Base-by-base conservation (phyloP, 2,113 vertebrate species). In the Neolamprologus longior region DNA sequence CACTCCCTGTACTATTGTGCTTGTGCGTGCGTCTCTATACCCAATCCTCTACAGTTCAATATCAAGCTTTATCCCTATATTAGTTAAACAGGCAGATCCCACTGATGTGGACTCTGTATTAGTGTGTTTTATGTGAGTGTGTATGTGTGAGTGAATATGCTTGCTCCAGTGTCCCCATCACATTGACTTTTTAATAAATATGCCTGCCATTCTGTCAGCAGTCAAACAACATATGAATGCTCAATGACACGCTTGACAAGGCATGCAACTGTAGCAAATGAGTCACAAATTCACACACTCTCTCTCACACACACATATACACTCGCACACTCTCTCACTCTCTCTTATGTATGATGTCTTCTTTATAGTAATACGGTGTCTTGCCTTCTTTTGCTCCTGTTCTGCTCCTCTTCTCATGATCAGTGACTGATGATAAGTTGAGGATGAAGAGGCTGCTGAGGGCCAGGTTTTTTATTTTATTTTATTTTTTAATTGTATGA, bases 221-320 rank as follows among this genome's bases (percentile, higher is more conserved):
- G 89, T 92, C 90, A 92, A 93, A 92, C 93, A 94, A 94, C 90
- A 90, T 93, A 90, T 94, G 94, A 95, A 93, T 91, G 93, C 90
- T 96, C 94, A 93, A 91, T 96, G 94, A 95, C 93, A 93, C 63
- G 89, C 89, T 93, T 96, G 94, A 95, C 91, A 94, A 94, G 91
- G 88, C 88, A 91, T 93, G 93, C 90, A 86, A 92, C 86, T 88
- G 90, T 91, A 90, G 91, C 76, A 91, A 92, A 90, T 90, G 55
- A 83, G 83, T 24, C 35, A 17, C 85, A 6, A 66, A 66, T 66
- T 66, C 80, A 14, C 45, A 7, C 58, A 4, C 82, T 7, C 28
- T 33, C 57, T 57, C 58, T 5, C 61, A n/a, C 61, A 58, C 81
- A 57, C 80, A 58, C 37, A 26, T 4, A 42, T 24, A 42, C 50